These are phyloP conservation scores for Coracopsis vasa DNA, from an alignment of 2,113 vertebrate species.

Conservation along the genomic window DNA sequence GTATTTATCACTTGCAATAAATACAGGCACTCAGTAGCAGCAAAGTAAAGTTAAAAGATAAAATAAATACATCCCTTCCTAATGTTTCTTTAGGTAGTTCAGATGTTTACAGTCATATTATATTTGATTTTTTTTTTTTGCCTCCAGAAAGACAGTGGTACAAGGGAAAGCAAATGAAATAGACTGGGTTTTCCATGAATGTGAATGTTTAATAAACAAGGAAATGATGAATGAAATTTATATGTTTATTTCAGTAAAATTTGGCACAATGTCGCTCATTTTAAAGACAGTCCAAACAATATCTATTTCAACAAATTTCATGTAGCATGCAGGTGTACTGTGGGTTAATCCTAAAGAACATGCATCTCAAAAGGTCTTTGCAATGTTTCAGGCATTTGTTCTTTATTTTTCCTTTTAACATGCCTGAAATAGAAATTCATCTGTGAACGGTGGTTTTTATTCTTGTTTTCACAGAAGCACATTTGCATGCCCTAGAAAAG, in stretches of 20 bases:
- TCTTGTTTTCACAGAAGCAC: conserved; percentile 48
- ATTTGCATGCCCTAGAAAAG: conserved; percentile 69
- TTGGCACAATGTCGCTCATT: background rate
- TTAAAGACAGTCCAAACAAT: conserved; percentile 13
- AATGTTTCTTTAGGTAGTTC: background rate
- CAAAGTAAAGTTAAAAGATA: background rate
- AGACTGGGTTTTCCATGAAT: background rate
- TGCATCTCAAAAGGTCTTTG: conserved; percentile 30
- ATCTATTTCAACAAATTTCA: conserved; percentile 29
- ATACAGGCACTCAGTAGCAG: background rate
- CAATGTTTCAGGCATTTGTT: conserved; percentile 40
- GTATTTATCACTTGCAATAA: background rate
- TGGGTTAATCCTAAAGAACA: conserved; percentile 41
- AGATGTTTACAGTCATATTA: background rate
- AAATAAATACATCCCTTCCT: background rate
- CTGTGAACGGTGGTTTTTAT: conserved; percentile 57
- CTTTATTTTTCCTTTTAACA: conserved; percentile 34
- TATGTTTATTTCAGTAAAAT: conserved; percentile 42
- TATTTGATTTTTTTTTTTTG: background rate
- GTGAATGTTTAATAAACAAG: conserved; percentile 28
- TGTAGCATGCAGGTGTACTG: background rate
- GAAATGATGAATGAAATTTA: conserved; percentile 32
- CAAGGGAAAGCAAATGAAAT: background rate
- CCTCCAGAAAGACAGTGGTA: background rate
- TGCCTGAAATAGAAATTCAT: conserved; percentile 64